Evolutionary conservation across 2,888 invertebrate genomes (phyloP).

Genomic region (Lasioglossum morio): DNA sequence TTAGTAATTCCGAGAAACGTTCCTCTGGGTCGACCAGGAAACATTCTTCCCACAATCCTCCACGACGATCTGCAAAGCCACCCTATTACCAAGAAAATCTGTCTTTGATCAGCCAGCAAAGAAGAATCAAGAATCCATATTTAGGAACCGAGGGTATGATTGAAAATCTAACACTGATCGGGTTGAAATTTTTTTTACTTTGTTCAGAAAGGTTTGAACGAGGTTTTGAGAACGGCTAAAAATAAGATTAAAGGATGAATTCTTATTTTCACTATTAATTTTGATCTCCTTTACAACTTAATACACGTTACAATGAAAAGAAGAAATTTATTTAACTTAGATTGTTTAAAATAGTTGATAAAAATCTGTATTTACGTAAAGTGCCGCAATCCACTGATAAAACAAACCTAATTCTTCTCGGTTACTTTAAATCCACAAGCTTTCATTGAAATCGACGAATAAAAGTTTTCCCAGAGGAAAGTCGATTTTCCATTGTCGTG

Average conservation of each 20-base stretch:
- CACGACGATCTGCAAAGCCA: neutral
- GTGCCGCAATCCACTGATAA: neutral
- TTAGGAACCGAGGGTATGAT: neutral
- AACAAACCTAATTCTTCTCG: neutral
- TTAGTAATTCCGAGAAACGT: neutral
- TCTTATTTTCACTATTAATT: neutral
- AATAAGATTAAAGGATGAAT: neutral
- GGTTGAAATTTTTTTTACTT: neutral
- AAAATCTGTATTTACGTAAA: neutral
- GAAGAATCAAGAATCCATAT: neutral
- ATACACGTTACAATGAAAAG: neutral
- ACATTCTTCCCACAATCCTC: neutral
- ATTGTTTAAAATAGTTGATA: neutral
- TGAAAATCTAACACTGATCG: neutral
- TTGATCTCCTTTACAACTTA: neutral
- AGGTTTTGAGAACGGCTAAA: no score
- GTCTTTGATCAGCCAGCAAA: neutral
- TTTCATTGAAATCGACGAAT: neutral
- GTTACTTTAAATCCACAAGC: neutral
- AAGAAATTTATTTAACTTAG: neutral
- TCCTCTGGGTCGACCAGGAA: neutral
- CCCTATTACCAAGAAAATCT: neutral
- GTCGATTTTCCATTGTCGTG: slow-evolving; percentile 42
- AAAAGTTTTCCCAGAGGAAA: neutral
- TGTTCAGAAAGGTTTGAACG: neutral